Evolutionary conservation across 2,888 invertebrate genomes (phyloP), one percentile per base, ranked within the genome.

Genomic region (Acholoe squamosa): DNA sequence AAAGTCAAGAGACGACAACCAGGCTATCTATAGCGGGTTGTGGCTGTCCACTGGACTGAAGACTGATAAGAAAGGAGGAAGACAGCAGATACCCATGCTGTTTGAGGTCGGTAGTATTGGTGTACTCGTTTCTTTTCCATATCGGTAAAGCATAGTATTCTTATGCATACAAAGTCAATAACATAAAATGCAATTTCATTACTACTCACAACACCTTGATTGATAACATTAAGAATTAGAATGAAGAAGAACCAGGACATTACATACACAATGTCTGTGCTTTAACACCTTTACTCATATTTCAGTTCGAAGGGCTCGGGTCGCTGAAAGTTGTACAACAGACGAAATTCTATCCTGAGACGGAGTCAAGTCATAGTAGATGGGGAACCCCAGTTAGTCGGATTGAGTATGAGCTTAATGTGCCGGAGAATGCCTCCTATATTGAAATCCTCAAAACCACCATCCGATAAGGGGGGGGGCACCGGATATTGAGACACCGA

Each of bases 31-130:
- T 90, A 84, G 80, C 33, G 91, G 90, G 7, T 90, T 89, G 16
- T 91, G 91, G 91, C 14, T 88, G 31, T 92, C 92, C 22, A 86
- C 92, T 0, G 92, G 92, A 0, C n/a, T 92, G n/a, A 80, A 86
- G 51, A 90, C 91, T n/a, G 77, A 71, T 51, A 91, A 90, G 88
- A 92, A 91, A 54, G 93, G 93, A 31, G 86, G 34, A n/a, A 51
- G 93, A 54, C 91, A 91, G 14, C 25, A 84, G n/a, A 56, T 90
- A n/a, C 80, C 90, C 5, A 80, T 80, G 22, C 28, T 90, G 31
- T n/a, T 90, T n/a, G 90, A 90, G 90, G 90, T 84, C 10, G 56
- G 56, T 43, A 10, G n/a, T n/a, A n/a, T n/a, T n/a, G n/a, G n/a
- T n/a, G n/a, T n/a, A n/a, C n/a, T n/a, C n/a, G n/a, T n/a, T n/a